Evolutionary conservation across 2,797 vertebrate species (phyloP).

Genomic region (Argya squamiceps): DNA sequence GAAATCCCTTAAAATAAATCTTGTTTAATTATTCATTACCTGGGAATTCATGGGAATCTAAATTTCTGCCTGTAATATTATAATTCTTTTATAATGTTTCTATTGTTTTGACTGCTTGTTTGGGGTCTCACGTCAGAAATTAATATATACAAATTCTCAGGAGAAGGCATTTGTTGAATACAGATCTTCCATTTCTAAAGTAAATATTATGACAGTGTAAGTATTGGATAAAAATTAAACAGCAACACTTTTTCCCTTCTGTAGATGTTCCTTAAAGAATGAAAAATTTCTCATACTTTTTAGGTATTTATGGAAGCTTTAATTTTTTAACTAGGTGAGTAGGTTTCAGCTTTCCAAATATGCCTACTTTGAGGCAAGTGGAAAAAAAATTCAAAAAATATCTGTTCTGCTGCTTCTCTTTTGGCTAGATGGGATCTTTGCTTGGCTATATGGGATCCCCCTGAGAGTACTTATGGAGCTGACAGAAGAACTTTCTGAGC

Average conservation of each 20-base stretch:
- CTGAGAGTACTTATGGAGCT: neutral
- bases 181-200: neutral
- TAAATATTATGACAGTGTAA: neutral
- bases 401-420: accelerated
- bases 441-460: neutral
- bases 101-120: neutral
- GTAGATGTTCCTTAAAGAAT: neutral
- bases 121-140: neutral
- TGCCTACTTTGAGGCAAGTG: neutral
- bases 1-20: neutral
- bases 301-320: neutral
- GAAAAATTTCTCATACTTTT: neutral
- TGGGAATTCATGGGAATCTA: neutral
- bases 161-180: neutral
- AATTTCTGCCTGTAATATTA: neutral
- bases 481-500: neutral
- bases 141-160: neutral
- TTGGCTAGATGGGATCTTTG: neutral
- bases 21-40: neutral
- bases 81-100: neutral
- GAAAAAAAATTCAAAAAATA: neutral
- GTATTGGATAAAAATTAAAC: neutral
- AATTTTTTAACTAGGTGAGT: neutral
- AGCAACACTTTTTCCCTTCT: neutral
- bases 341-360: neutral